A percentile compares a stretch with the other conserved stretches of the same genome.
Conservation (phyloP, 1,140 invertebrate genomes). For the Babylonia areolata region DNA sequence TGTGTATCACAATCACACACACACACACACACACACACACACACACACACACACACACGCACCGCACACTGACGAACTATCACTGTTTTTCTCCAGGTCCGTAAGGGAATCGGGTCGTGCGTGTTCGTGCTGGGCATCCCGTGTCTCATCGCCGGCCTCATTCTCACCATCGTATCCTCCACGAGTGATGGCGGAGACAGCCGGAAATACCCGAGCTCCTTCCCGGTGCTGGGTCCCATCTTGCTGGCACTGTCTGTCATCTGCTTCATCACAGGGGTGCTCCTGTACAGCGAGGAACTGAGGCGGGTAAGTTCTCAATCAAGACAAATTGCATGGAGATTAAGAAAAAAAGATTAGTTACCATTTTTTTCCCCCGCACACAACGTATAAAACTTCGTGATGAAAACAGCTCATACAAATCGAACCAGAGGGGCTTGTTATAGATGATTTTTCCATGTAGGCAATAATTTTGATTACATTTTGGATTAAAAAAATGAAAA, state of each 20-base stretch:
- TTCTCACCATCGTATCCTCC: slow-evolving; percentile 37
- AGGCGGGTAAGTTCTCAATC: no score
- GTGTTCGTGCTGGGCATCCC: slow-evolving; percentile 30
- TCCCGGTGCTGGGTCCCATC: slow-evolving; percentile 16
- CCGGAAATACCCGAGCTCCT: slow-evolving; percentile 26
- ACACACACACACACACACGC: no score
- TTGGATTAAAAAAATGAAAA: no score
- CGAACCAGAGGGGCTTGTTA: no score
- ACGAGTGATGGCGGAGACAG: not conserved
- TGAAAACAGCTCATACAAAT: no score
- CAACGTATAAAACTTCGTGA: no score
- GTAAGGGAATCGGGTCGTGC: slow-evolving; percentile 24
- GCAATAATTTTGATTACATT: no score
- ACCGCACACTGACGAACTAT: no score
- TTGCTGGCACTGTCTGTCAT: slow-evolving; percentile 26
- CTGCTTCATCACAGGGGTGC: slow-evolving; percentile 19
- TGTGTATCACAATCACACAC: no score
- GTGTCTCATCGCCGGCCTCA: slow-evolving; percentile 41
- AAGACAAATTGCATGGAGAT: not conserved
- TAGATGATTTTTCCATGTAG: no score
- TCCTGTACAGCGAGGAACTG: slow-evolving; percentile 22
- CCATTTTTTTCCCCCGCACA: no score
- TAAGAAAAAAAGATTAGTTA: not conserved
- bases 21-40: no score
- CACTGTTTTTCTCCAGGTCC: slow-evolving; percentile 16